Evolutionary conservation across 23 tunicate species (phyloP).

Genomic region (Diplosoma virens): DNA sequence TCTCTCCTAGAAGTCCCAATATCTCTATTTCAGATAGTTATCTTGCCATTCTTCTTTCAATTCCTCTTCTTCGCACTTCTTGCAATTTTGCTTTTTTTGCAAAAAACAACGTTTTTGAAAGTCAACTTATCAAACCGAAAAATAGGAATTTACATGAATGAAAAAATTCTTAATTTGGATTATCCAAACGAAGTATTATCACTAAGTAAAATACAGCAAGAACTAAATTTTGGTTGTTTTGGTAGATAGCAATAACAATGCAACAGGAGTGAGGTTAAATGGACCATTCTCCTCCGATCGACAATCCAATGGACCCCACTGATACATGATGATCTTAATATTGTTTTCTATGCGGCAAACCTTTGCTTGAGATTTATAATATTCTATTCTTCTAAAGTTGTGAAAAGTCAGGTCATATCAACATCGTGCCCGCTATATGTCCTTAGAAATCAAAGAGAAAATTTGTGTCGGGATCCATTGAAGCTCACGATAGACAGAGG

Average conservation of each 20-base stretch:
- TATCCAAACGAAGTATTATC: too few relatives aligned
- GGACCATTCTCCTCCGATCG: too few relatives aligned
- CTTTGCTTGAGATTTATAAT: background rate
- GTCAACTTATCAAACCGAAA: too few relatives aligned
- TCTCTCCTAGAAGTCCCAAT: background rate
- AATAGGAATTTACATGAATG: too few relatives aligned
- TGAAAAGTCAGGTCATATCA: constrained; percentile 15
- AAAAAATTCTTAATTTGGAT: too few relatives aligned
- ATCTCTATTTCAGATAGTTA: background rate
- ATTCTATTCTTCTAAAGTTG: background rate
- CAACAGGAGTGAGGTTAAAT: too few relatives aligned
- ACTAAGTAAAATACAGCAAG: too few relatives aligned
- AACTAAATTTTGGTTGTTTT: constrained; percentile 8
- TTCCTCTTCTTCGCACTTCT: background rate
- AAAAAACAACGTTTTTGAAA: too few relatives aligned
- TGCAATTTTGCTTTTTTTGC: too few relatives aligned
- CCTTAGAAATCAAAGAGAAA: background rate
- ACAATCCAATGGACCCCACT: constrained; percentile 25
- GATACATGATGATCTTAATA: constrained; percentile 10
- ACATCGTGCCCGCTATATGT: background rate
- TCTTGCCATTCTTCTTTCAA: background rate
- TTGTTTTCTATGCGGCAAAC: background rate
- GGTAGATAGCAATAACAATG: background rate
- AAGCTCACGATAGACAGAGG: too few relatives aligned
- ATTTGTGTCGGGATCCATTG: too few relatives aligned